These are phyloP conservation scores for Neria commutata DNA, from an alignment of 2,888 invertebrate genomes.

Conservation along the genomic window DNA sequence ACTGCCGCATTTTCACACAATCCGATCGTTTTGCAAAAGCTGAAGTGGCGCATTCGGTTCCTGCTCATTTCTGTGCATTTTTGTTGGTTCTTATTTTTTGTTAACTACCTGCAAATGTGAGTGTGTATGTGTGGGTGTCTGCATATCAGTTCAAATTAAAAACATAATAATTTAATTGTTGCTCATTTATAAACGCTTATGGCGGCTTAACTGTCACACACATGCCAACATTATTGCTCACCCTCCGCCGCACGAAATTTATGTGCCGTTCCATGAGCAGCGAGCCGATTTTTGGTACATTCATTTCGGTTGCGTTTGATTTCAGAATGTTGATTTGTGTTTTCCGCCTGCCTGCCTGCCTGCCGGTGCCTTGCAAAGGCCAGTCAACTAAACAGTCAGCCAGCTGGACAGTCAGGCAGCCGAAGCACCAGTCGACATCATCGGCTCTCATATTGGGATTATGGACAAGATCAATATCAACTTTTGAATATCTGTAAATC, in stretches of 20 bases:
- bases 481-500: conserved; percentile 32
- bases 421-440: neutral
- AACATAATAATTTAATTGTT: conserved; percentile 37
- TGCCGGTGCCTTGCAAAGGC: neutral
- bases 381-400: no score
- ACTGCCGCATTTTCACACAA: conserved; percentile 2
- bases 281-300: conserved; percentile 6
- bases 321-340: conserved; percentile 1
- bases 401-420: no score
- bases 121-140: no score
- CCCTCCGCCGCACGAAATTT: neutral
- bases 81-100: neutral
- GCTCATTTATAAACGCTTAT: conserved; percentile 30
- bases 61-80: neutral
- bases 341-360: neutral
- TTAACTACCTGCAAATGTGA: no score
- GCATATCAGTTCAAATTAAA: conserved; percentile 12
- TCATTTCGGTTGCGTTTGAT: conserved; percentile 28
- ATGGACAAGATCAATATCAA: conserved; percentile 32
- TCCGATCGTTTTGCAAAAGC: conserved; percentile 16
- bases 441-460: conserved; percentile 19
- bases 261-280: no score
- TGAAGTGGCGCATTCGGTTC: neutral
- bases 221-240: neutral
- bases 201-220: neutral